Percentiles rank a stretch among this genome's conserved stretches.
Evolutionary conservation across 2,113 vertebrate genomes (phyloP).

Genomic region (Carassius gibelio): DNA sequence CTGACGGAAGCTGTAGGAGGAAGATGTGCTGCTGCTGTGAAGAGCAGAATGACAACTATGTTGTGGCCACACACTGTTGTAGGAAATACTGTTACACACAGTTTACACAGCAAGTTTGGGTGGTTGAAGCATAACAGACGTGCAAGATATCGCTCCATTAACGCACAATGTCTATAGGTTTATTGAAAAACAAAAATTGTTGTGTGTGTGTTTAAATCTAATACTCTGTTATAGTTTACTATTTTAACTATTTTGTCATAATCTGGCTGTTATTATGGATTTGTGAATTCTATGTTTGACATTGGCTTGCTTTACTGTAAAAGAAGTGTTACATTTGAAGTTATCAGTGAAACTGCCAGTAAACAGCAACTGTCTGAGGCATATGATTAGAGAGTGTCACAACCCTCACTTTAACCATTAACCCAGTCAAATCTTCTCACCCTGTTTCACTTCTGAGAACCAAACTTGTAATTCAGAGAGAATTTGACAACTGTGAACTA

Average conservation of each 20-base stretch:
- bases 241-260: not conserved
- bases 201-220: not conserved
- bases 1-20: constrained; percentile 53
- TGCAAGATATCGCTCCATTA: not conserved
- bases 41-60: not conserved
- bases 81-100: constrained; percentile 1
- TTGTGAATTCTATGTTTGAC: not conserved
- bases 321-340: not conserved
- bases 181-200: no score
- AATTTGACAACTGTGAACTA: not conserved
- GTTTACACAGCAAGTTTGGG: not conserved
- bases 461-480: not conserved
- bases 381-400: not conserved
- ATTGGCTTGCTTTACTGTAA: not conserved
- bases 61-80: not conserved
- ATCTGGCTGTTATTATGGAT: not conserved
- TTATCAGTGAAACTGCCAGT: not conserved
- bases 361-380: not conserved
- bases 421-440: not conserved
- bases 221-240: not conserved
- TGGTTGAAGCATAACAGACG: not conserved
- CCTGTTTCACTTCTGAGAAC: not conserved
- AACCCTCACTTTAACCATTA: not conserved
- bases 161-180: not conserved
- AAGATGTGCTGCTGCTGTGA: constrained; percentile 49